A percentile compares a stretch with the other conserved stretches of the same genome.
phyloP scores from a whole-genome alignment of 2,113 vertebrate genomes.

The Antechinus flavipes region DNA sequence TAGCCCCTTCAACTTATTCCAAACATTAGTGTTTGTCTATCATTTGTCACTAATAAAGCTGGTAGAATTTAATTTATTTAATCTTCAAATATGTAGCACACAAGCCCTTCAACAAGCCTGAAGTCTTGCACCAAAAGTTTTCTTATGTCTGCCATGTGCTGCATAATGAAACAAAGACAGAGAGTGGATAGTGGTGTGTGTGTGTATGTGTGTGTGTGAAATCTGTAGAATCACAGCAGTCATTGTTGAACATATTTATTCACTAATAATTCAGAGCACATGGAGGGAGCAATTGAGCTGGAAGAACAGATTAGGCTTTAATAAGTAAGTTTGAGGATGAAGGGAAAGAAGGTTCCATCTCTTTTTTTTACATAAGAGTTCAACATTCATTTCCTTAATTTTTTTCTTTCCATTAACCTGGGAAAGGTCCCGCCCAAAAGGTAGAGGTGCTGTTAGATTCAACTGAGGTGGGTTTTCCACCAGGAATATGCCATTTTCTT shows the following conservation, averaged over 20 bases:
- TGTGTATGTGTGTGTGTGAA: too few relatives aligned
- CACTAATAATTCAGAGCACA: background rate
- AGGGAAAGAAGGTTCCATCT: background rate
- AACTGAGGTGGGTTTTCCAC: background rate
- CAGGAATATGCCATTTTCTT: background rate
- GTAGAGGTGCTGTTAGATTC: background rate
- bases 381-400: background rate
- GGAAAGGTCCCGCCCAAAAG: background rate
- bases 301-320: background rate
- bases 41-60: slow-evolving; percentile 30
- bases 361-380: background rate
- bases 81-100: background rate
- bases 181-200: too few relatives aligned
- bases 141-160: background rate
- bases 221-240: too few relatives aligned
- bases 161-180: too few relatives aligned
- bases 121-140: background rate
- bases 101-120: background rate
- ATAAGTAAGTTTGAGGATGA: background rate
- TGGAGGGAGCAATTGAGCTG: background rate
- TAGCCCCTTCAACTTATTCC: background rate
- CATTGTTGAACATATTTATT: background rate
- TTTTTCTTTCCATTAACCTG: background rate
- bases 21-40: background rate
- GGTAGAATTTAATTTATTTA: background rate